Evolutionary conservation across 1,140 invertebrate genomes (phyloP), one percentile per base, ranked within the genome.

Genomic region (Cherax destructor): DNA sequence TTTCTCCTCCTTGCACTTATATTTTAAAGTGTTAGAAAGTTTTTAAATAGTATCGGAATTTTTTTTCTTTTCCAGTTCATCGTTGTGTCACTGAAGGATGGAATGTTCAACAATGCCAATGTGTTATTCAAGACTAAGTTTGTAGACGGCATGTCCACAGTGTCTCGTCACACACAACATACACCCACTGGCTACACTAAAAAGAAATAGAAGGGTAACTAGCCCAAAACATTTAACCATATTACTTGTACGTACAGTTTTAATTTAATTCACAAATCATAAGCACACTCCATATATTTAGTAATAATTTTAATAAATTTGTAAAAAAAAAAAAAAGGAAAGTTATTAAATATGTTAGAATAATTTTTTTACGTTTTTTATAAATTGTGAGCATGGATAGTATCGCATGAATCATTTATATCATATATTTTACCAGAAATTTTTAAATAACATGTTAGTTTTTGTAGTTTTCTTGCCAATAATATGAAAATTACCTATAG

Each of bases 71-170:
- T 96, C 78, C 96, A 99, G 96, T 99, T 99, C 94, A 98, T 99
- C 93, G 97, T 99, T 90, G 99, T 99, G 0, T 99, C 99, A 0
- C 95, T 99, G 18, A 99, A 99, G 95, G 98, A 99, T 95, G 99
- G 99, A 50, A 99, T 99, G 98, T 99, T 99, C 95, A 99, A 98
- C 94, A 99, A 99, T 95, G 99, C 99, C 0, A 99, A 99, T 95
- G 98, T 99, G 50, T 94, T 99, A 30, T 99, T 98, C 95, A 97
- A 97, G 85, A 99, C 99, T 0, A 97, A 97, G 93, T 99, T 99
- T 95, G 96, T 98, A 47, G 98, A 99, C 95, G 99, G 99, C 69
- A 97, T 98, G 95, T 99, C 99, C 0, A 96, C 97, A 10, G 97
- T 99, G 24, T 96, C 96, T 50, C 96, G 98, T 91, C 97, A 96